Base-by-base conservation (phyloP, 2,888 invertebrate species). In the Drosophila rellima region DNA sequence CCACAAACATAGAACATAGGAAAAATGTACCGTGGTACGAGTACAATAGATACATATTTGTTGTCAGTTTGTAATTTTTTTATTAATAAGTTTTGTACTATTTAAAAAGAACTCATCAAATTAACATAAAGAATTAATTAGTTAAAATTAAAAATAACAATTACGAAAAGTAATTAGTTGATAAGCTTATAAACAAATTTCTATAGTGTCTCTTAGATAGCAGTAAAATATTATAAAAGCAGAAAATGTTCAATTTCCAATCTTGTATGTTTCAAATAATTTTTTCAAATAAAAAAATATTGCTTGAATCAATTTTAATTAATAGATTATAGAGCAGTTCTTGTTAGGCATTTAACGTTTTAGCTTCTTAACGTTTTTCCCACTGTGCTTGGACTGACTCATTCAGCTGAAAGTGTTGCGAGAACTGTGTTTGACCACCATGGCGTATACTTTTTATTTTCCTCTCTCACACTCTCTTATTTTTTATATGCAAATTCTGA, bases 301-400 rank as follows among this genome's bases (percentile, higher is more conserved):
- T 5, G 7, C 6, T 35, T 35, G 35, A 17, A 15, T 15, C 17
- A 17, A 13, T n/a, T 37, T 37, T 0, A 3, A 13, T 33, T n/a
- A n/a, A 2, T 42, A 20, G 13, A 20, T 20, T 5, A 20, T 13
- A 18, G 17, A 40, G 11, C 2, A 13, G 7, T 45, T 45, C 44
- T 4, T 18, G n/a, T 5, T 29, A 45, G 1, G n/a, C 1, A 2
- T n/a, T 10, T 26, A 8, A n/a, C 23, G 23, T 26, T 45, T 8
- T 20, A 7, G 33, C 33, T 8, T 5, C 35, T 2, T 0, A n/a
- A 3, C 18, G 39, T 2, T 60, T 35, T 33, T 7, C 0, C 56
- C 74, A 77, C 61, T 62, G 74, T 77, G 70, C 59, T 15, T 20
- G 26, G 2, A 67, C 59, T 77, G 77, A 77, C 35, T 77, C 77